Evolutionary conservation across 92 coral and sea anemone species (phyloP).

Genomic region (Parazoanthus swiftii): DNA sequence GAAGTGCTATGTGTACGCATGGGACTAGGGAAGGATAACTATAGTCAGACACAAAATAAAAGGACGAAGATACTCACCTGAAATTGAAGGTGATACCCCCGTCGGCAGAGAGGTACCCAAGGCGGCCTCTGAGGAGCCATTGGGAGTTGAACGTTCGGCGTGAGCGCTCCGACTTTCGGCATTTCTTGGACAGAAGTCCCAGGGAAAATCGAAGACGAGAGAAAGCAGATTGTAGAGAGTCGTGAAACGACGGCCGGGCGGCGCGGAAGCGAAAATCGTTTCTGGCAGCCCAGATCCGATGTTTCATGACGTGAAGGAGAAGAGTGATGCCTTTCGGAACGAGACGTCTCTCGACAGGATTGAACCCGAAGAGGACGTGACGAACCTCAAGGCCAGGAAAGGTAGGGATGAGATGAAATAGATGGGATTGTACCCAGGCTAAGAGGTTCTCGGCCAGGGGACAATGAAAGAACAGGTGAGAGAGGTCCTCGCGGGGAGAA

Average conservation of each 20-base stretch:
- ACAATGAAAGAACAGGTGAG: constrained; percentile 35
- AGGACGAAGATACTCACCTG: no score
- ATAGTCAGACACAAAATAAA: background rate
- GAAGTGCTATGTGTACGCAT: background rate
- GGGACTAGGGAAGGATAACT: background rate
- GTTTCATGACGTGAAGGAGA: background rate
- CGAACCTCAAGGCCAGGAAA: background rate
- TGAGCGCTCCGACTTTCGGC: no score
- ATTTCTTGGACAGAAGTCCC: background rate
- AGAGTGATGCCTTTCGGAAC: constrained; percentile 17
- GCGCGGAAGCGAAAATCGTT: constrained; percentile 45
- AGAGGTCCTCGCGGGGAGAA: background rate
- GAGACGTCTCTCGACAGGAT: background rate
- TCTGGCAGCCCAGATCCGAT: constrained; percentile 14
- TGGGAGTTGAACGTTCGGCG: background rate
- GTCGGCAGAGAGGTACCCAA: background rate
- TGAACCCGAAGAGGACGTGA: constrained; percentile 40
- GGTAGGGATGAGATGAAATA: background rate
- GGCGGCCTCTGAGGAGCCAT: background rate
- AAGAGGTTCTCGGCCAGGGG: constrained; percentile 26
- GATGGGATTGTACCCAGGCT: constrained; percentile 12
- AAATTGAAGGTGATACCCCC: background rate
- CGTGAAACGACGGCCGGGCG: background rate
- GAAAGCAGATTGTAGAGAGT: background rate
- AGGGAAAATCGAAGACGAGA: constrained; percentile 4